Base-by-base conservation (phyloP, 1,140 invertebrate genomes). In the Drosophila willistoni region DNA sequence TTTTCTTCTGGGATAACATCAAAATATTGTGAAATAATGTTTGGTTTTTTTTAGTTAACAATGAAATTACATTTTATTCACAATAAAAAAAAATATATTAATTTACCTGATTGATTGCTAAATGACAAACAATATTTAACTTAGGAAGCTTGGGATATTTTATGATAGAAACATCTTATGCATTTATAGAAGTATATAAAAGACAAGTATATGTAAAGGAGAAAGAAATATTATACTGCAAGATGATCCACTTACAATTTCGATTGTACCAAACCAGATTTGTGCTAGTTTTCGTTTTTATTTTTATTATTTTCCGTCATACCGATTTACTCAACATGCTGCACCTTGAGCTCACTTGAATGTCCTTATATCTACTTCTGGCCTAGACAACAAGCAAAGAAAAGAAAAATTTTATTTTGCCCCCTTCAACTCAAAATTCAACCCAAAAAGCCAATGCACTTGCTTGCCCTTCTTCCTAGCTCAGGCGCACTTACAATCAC, bases 361-460 rank as follows among this genome's bases (percentile, higher is more conserved):
- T 51, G 44, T n/a, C 44, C 17, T 51, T 51, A 22, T 22, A 19
- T 2, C 17, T 10, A 22, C 19, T 51, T 51, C 44, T 51, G 44
- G 17, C 44, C 17, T 22, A 51, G 54, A 63, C 70, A 67, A 60
- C 66, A 72, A 72, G 57, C 68, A 71, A 71, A 71, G 59, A 80
- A 79, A 57, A 72, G 70, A 78, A 80, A 79, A 61, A 54, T 39
- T 13, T 10, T 56, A 41, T 67, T 56, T 59, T 41, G 29, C 54
- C 74, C 71, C 82, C 82, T 86, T 86, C 83, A 86, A 86, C 82
- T 79, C 72, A 17, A 22, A 64, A 66, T 79, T 60, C 56, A 51
- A 51, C n/a, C 41, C 44, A 39, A 80, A 64, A 86, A 70, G 82
- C 68, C 82, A 79, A 79, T 85, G 82, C 74, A 85, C 81, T 64